Conservation (phyloP, 2,888 invertebrate genomes). For the Tuberolachnus salignus region DNA sequence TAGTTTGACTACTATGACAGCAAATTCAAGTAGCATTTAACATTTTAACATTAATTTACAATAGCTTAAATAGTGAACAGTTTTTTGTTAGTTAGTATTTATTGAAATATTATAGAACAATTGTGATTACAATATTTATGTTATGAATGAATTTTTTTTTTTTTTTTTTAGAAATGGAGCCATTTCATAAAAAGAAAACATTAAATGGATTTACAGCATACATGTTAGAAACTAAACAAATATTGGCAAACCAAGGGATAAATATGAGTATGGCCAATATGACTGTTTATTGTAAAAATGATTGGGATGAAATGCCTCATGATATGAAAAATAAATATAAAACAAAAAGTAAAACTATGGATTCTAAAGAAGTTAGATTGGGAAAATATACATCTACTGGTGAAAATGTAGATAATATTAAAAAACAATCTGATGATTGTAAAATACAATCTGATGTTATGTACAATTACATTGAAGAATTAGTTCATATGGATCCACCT, state of each 20-base stretch:
- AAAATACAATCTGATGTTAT: slow-evolving; percentile 8
- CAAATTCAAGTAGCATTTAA: too few relatives aligned
- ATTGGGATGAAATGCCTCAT: slow-evolving; percentile 27
- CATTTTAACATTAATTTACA: too few relatives aligned
- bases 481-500: neutral
- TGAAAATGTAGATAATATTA: slow-evolving; percentile 30
- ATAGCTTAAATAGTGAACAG: too few relatives aligned
- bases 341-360: neutral
- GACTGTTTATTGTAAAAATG: slow-evolving; percentile 16
- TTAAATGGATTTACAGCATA: slow-evolving; percentile 11
- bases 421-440: neutral
- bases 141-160: neutral
- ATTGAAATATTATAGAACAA: too few relatives aligned
- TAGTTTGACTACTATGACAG: too few relatives aligned
- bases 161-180: slow-evolving; percentile 25
- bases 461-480: slow-evolving; percentile 33
- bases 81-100: too few relatives aligned
- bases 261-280: slow-evolving; percentile 13
- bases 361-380: neutral
- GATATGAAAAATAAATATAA: slow-evolving; percentile 15
- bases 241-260: neutral
- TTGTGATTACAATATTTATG: too few relatives aligned
- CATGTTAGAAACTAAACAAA: slow-evolving; percentile 20
- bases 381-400: slow-evolving; percentile 34
- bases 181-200: slow-evolving; percentile 37